A percentile compares a stretch with the other conserved stretches of the same genome.
These are phyloP conservation scores for Heteropelma amictum DNA, from an alignment of 2,888 invertebrate genomes.

Conservation along the genomic window DNA sequence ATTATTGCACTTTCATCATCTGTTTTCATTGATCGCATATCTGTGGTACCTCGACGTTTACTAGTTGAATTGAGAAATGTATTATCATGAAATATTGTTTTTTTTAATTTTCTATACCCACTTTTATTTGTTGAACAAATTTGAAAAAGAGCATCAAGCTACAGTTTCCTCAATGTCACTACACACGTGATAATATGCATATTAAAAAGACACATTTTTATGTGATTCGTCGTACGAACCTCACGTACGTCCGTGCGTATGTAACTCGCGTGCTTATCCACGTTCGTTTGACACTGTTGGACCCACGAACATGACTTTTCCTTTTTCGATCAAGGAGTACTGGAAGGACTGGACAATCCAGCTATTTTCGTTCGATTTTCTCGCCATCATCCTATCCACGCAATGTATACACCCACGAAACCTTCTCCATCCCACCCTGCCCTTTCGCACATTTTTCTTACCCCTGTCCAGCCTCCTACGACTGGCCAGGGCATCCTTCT, in stretches of 20 bases:
- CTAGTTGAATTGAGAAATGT: too few relatives aligned
- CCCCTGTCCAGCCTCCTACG: neutral
- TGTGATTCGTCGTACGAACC: neutral
- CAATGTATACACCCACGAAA: too few relatives aligned
- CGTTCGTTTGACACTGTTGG: neutral
- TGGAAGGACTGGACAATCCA: conserved; percentile 41
- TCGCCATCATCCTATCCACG: conserved; percentile 40
- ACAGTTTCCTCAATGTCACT: neutral
- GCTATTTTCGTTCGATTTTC: conserved; percentile 57
- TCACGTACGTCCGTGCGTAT: neutral
- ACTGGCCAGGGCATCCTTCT: conserved; percentile 21
- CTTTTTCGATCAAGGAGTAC: conserved; percentile 6
- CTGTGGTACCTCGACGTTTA: too few relatives aligned
- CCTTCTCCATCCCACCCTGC: conserved; percentile 9
- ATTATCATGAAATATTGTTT: too few relatives aligned
- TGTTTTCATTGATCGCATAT: too few relatives aligned
- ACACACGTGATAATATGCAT: too few relatives aligned
- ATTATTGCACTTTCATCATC: too few relatives aligned
- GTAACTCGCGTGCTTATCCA: neutral
- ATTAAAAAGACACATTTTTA: neutral
- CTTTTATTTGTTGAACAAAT: too few relatives aligned
- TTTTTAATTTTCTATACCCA: too few relatives aligned
- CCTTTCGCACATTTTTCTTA: neutral
- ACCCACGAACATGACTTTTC: conserved; percentile 31
- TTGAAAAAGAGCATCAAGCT: too few relatives aligned